Evolutionary conservation across 2,888 invertebrate species (phyloP).

Genomic region (Liopterus haemorrhoidalis): DNA sequence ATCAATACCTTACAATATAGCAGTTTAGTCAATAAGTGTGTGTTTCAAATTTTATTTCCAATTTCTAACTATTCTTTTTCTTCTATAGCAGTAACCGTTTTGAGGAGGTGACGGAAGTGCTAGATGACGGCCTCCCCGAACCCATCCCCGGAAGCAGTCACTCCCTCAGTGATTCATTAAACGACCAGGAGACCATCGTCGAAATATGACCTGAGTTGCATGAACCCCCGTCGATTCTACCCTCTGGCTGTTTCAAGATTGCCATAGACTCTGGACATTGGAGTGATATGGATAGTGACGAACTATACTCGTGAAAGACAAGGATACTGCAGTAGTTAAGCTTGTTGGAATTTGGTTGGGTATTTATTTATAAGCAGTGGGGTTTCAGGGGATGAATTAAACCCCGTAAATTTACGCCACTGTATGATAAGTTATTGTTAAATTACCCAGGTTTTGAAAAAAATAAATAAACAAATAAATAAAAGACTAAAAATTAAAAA

Average conservation of each 20-base stretch:
- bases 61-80: no score
- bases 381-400: no score
- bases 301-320: constrained; percentile 23
- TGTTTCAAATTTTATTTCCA: constrained; percentile 7
- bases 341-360: no score
- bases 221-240: constrained; percentile 35
- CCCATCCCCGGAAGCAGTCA: constrained; percentile 44
- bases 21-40: neutral
- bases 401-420: no score
- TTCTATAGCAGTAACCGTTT: constrained; percentile 41
- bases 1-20: no score
- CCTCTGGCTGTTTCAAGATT: constrained; percentile 40
- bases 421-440: no score
- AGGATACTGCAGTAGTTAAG: constrained; percentile 12
- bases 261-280: constrained; percentile 40
- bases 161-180: constrained; percentile 42
- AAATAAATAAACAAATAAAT: no score
- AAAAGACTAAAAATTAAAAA: no score
- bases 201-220: constrained; percentile 45
- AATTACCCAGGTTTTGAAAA: no score
- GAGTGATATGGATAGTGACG: constrained; percentile 38
- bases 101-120: constrained; percentile 43
- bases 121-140: constrained; percentile 43
- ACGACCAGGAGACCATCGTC: constrained; percentile 41
- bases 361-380: no score